Conservation (phyloP, 1,140 invertebrate species). For the Brachionus paranguensis region DNA sequence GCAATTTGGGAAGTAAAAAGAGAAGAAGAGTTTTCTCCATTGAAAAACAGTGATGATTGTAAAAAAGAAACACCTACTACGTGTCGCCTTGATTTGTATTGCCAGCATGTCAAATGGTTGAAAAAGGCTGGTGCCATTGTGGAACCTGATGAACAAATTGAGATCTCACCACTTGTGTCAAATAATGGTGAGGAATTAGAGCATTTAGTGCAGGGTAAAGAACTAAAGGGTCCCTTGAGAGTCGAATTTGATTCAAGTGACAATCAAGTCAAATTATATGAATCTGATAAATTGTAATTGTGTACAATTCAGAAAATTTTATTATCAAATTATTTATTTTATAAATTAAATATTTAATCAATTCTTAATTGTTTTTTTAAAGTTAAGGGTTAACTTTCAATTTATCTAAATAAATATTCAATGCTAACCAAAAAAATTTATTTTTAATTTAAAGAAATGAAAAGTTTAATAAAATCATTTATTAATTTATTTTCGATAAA, state of each 20-base stretch:
- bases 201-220: not conserved
- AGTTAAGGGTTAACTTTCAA: no score
- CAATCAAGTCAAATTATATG: not conserved
- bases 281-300: not conserved
- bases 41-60: conserved; percentile 73
- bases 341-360: no score
- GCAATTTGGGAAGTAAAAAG: conserved; percentile 85
- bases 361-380: no score
- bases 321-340: not conserved
- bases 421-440: no score
- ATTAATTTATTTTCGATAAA: no score
- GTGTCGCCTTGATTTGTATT: conserved; percentile 70
- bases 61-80: conserved; percentile 85
- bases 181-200: conserved; percentile 68
- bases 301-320: not conserved
- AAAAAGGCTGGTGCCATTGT: conserved; percentile 47
- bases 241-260: not conserved
- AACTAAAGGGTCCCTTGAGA: not conserved
- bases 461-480: no score
- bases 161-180: conserved; percentile 83
- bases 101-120: conserved; percentile 76
- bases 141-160: conserved; percentile 59
- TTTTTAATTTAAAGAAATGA: no score
- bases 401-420: no score
- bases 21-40: conserved; percentile 87